Percentiles rank a stretch among this genome's conserved stretches.
Conservation (phyloP, 1,140 invertebrate genomes). For the Aricia agestis region DNA sequence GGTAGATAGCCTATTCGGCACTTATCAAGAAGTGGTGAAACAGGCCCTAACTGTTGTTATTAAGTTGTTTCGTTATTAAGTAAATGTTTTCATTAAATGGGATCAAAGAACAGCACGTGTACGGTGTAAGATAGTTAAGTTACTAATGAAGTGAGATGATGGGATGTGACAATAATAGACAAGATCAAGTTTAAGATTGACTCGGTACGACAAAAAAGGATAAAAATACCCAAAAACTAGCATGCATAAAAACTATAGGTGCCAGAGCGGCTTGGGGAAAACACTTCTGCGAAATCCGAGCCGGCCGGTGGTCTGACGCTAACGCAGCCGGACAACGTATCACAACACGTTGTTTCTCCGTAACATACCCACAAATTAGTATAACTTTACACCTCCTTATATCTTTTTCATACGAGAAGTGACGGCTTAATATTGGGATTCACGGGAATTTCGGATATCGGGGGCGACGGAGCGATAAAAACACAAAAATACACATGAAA, state of each 20-base stretch:
- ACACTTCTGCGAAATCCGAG: slow-evolving; percentile 70
- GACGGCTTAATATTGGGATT: slow-evolving; percentile 37
- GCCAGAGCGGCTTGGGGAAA: slow-evolving; percentile 46
- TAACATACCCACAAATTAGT: slow-evolving; percentile 67
- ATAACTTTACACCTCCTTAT: slow-evolving; percentile 67
- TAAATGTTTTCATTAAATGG: no score
- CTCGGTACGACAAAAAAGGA: neutral
- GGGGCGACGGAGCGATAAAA: slow-evolving; percentile 25
- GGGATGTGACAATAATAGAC: neutral
- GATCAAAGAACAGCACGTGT: no score
- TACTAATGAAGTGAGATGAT: neutral
- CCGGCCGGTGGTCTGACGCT: slow-evolving; percentile 46
- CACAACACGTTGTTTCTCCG: slow-evolving; percentile 67
- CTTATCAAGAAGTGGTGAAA: no score
- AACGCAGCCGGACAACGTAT: slow-evolving; percentile 55
- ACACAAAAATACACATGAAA: slow-evolving; percentile 59
- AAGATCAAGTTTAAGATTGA: neutral
- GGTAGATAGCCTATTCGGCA: no score
- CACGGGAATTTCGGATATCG: slow-evolving; percentile 18
- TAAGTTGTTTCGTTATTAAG: no score
- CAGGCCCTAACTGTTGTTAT: no score
- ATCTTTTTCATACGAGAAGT: slow-evolving; percentile 48
- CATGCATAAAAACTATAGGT: neutral
- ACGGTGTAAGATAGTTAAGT: no score
- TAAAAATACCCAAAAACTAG: neutral